These are phyloP conservation scores for Temnothorax rugatulus DNA, from an alignment of 2,888 invertebrate genomes.

Conservation along the genomic window DNA sequence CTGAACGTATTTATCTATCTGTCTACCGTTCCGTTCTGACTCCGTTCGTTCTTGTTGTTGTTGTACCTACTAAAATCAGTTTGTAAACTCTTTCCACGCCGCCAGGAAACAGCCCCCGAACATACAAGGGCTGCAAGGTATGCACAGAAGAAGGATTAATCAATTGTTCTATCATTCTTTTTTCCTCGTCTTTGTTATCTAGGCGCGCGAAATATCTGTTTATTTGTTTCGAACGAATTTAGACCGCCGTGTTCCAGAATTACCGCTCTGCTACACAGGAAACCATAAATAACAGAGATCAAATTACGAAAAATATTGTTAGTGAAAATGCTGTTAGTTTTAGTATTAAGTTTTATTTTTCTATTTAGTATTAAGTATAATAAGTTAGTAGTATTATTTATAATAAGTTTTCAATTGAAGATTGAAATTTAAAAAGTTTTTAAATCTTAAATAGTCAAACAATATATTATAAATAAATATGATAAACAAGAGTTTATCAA, in stretches of 20 bases:
- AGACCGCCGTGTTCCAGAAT: constrained; percentile 5
- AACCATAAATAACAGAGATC: neutral
- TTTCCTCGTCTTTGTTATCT: neutral
- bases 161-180: neutral
- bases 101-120: constrained; percentile 49
- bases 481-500: neutral
- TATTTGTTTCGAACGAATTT: constrained; percentile 5
- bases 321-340: neutral
- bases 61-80: constrained; percentile 40
- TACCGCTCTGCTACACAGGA: neutral
- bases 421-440: neutral
- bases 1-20: constrained; percentile 27
- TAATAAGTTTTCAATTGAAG: neutral
- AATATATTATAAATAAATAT: neutral
- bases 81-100: constrained; percentile 24
- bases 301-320: constrained; percentile 5
- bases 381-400: too few species aligned
- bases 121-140: constrained; percentile 37
- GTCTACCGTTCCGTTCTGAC: constrained; percentile 24
- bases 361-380: neutral
- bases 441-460: neutral
- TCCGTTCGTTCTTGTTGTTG: constrained; percentile 30
- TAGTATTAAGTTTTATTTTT: neutral
- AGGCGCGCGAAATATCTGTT: constrained; percentile 13
- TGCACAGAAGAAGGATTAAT: neutral